Percentiles rank a stretch among this genome's conserved stretches.
These are phyloP conservation scores for Thryonomys swinderianus DNA, from an alignment of 2,113 vertebrate species.

Conservation along the genomic window DNA sequence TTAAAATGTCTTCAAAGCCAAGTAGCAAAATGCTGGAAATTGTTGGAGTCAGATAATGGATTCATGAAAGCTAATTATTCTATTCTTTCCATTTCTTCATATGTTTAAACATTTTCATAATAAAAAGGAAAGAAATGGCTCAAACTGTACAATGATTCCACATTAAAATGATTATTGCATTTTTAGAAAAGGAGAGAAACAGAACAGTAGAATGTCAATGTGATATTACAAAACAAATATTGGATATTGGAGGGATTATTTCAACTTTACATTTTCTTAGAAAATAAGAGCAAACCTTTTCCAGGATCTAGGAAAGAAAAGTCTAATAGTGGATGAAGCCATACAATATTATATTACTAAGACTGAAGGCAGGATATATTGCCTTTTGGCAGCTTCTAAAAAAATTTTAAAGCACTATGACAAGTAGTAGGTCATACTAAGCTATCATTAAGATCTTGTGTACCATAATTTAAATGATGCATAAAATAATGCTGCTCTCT, in stretches of 20 bases:
- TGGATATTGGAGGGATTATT: neutral
- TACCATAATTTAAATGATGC: conserved; percentile 32
- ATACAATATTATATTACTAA: neutral
- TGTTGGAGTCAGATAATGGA: neutral
- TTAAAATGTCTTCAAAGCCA: conserved; percentile 5
- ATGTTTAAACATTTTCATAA: conserved; percentile 32
- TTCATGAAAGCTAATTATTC: conserved; percentile 35
- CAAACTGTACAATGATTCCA: neutral
- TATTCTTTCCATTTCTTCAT: conserved; percentile 9
- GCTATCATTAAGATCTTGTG: neutral
- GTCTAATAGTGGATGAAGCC: neutral
- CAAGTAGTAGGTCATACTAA: neutral
- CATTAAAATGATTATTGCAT: neutral
- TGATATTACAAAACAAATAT: conserved; percentile 51
- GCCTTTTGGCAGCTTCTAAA: neutral
- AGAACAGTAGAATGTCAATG: neutral
- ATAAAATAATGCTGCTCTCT: neutral
- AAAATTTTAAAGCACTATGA: conserved; percentile 10
- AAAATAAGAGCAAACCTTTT: conserved; percentile 15
- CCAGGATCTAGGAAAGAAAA: neutral
- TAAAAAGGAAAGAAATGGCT: neutral
- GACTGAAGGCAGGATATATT: neutral
- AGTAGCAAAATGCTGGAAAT: neutral
- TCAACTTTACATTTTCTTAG: neutral
- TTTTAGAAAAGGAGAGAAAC: conserved; percentile 36